A percentile compares a stretch with the other conserved stretches of the same genome.
phyloP scores from a whole-genome alignment of 1,140 invertebrate genomes.

The Scylla paramamosain region DNA sequence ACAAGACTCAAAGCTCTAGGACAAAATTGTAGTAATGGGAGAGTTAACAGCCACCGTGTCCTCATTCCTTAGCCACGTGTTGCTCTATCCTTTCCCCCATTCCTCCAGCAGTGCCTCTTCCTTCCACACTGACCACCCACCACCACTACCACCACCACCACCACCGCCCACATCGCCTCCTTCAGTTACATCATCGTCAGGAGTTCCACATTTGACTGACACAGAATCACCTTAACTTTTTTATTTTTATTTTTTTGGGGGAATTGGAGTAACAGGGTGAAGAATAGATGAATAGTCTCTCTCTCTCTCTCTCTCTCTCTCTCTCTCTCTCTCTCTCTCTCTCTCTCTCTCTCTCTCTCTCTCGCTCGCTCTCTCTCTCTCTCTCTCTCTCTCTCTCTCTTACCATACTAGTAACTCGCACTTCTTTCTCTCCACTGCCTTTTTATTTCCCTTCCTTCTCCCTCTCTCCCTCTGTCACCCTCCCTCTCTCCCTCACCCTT shows the following conservation, averaged over 20 bases:
- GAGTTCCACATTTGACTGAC: background rate
- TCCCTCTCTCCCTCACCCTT: background rate
- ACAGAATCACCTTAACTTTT: background rate
- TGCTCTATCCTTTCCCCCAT: too few species aligned
- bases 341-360: background rate
- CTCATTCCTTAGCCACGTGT: too few species aligned
- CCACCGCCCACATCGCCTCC: background rate
- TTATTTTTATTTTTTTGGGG: background rate
- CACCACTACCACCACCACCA: background rate
- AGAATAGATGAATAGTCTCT: background rate
- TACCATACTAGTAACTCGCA: background rate
- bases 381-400: background rate
- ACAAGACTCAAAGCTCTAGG: too few species aligned
- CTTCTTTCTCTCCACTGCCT: background rate
- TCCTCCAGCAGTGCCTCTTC: too few species aligned
- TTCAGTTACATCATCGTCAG: background rate
- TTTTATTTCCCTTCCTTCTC: background rate
- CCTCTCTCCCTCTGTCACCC: background rate
- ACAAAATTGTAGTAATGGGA: too few species aligned
- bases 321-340: background rate
- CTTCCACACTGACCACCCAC: too few species aligned
- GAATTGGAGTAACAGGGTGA: background rate
- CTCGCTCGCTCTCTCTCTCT: background rate
- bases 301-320: constrained; percentile 10
- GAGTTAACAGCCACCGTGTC: too few species aligned